Evolutionary conservation across 2,797 vertebrate species (phyloP).

Genomic region (Pseudomugil tenellus): DNA sequence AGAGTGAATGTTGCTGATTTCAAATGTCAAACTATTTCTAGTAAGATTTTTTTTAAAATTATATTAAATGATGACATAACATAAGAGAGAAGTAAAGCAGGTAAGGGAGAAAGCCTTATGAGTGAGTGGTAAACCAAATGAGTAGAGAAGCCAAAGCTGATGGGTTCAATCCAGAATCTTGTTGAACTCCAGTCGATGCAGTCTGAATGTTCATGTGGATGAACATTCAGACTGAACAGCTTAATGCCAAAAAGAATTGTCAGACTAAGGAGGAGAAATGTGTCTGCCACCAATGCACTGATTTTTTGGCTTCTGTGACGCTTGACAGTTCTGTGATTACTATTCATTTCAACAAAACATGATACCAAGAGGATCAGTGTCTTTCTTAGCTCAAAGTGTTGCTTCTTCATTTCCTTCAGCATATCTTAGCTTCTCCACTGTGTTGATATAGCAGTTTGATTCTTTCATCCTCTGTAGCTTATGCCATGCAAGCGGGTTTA

Average conservation of each 20-base stretch:
- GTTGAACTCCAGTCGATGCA: neutral
- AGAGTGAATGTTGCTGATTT: no score
- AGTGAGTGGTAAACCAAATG: neutral
- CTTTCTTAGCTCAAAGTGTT: neutral
- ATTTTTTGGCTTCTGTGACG: neutral
- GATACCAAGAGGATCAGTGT: constrained; percentile 44
- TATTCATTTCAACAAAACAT: constrained; percentile 30
- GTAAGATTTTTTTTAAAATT: no score
- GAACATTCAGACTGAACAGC: no score
- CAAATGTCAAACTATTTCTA: no score
- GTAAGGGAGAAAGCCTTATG: no score
- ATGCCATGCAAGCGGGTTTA: constrained; percentile 12
- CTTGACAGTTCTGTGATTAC: constrained; percentile 2
- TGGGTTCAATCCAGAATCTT: constrained; percentile 2
- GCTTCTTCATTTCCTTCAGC: neutral
- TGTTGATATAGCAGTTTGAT: neutral
- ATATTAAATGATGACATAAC: no score
- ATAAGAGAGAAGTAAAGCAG: no score
- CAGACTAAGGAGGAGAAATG: neutral
- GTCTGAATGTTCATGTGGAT: neutral
- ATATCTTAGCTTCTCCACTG: constrained; percentile 2
- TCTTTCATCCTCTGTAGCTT: constrained; percentile 11
- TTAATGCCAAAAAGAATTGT: neutral
- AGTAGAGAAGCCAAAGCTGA: constrained; percentile 4
- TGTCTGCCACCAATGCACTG: constrained; percentile 11